These are phyloP conservation scores for Fringilla coelebs DNA, from an alignment of 2,797 vertebrate genomes.

Conservation along the genomic window DNA sequence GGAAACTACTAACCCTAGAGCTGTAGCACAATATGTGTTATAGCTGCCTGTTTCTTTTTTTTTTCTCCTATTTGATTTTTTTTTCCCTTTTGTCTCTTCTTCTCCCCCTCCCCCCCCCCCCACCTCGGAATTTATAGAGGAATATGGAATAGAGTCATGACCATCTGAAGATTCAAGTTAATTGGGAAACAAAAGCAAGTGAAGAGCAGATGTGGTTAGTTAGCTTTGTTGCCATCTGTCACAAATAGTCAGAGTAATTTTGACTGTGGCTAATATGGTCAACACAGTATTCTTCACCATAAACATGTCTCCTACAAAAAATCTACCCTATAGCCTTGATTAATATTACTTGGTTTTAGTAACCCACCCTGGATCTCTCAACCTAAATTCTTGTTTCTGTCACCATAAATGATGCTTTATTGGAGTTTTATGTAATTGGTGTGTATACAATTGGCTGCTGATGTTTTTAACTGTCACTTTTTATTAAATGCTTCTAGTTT, in stretches of 20 bases:
- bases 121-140: slow-evolving; percentile 3
- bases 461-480: slow-evolving; percentile 35
- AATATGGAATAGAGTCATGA: slow-evolving; percentile 4
- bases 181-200: slow-evolving; percentile 48
- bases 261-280: slow-evolving; percentile 32
- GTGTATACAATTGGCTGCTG: background rate
- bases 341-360: slow-evolving; percentile 15
- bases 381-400: slow-evolving; percentile 18
- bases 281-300: background rate
- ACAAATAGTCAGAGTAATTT: slow-evolving; percentile 54
- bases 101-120: background rate
- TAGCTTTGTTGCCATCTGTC: slow-evolving; percentile 53
- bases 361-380: background rate
- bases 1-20: background rate
- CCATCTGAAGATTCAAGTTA: slow-evolving; percentile 43
- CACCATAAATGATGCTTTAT: background rate
- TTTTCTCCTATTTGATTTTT: background rate
- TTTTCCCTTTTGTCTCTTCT: background rate
- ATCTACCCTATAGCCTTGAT: background rate
- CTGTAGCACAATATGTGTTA: background rate
- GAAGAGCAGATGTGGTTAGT: slow-evolving; percentile 49
- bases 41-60: background rate
- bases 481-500: slow-evolving; percentile 79
- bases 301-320: slow-evolving; percentile 19
- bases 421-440: background rate